phyloP scores from a whole-genome alignment of 2,113 vertebrate genomes.

The Microcebus murinus region DNA sequence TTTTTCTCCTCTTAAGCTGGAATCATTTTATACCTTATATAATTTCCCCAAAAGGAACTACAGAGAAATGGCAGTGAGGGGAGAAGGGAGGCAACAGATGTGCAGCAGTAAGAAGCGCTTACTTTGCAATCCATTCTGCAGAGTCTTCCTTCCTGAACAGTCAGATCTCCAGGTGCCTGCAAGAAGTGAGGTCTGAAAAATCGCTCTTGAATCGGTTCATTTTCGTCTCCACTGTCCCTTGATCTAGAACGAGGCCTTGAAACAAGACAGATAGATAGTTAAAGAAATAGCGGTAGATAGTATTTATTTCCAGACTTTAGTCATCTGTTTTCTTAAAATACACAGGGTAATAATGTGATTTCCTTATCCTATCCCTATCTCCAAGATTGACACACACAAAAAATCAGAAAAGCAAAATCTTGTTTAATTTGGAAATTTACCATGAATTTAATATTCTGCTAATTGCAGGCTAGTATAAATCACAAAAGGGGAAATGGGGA shows the following conservation, averaged over 20 bases:
- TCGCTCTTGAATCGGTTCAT: constrained; percentile 97
- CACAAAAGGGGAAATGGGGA: not conserved
- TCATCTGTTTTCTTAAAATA: not conserved
- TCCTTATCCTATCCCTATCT: not conserved
- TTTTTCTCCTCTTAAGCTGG: not conserved
- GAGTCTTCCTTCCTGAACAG: constrained; percentile 96
- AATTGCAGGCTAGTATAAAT: not conserved
- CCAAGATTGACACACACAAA: not conserved
- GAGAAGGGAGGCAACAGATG: not conserved
- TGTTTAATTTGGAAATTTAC: not conserved
- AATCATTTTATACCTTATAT: not conserved
- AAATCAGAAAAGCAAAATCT: not conserved
- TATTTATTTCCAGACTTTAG: constrained; percentile 16
- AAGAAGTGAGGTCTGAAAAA: constrained; percentile 99
- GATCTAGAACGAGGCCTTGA: constrained; percentile 95
- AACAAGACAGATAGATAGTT: constrained; percentile 56
- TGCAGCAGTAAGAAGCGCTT: constrained; percentile 47
- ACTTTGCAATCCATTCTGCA: constrained; percentile 99
- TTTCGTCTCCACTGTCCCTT: constrained; percentile 97
- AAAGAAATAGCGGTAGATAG: not conserved
- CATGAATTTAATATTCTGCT: not conserved
- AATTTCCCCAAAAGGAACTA: not conserved
- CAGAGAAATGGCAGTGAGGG: not conserved
- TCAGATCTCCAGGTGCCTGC: constrained; percentile 97
- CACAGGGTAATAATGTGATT: not conserved